Evolutionary conservation across 2,888 invertebrate genomes (phyloP).

Genomic region (Megamerina dolium): DNA sequence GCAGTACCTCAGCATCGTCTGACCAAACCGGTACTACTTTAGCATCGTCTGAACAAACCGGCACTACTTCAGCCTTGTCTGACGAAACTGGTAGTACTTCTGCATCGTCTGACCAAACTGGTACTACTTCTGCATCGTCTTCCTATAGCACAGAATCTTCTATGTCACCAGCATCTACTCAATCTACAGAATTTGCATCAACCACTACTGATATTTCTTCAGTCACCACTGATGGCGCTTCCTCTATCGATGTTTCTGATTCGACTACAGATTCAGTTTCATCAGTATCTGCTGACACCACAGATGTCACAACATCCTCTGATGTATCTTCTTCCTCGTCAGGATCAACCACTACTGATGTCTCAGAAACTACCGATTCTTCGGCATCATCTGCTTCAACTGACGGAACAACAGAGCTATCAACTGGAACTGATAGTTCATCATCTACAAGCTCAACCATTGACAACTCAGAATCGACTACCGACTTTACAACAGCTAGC

Average conservation of each 20-base stretch:
- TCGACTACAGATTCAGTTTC: not conserved
- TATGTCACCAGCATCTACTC: not conserved
- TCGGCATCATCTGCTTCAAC: slow-evolving; percentile 22
- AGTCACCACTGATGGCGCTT: not conserved
- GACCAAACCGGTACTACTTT: not conserved
- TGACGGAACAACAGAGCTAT: slow-evolving; percentile 16
- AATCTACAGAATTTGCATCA: slow-evolving; percentile 1
- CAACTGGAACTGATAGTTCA: slow-evolving; percentile 8
- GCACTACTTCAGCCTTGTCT: not conserved
- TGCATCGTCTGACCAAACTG: not conserved
- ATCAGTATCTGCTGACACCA: slow-evolving; percentile 9
- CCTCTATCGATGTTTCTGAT: not conserved
- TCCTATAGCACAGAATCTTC: slow-evolving; percentile 24
- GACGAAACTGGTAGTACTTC: slow-evolving; percentile 14
- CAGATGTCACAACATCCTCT: slow-evolving; percentile 17
- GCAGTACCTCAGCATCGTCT: slow-evolving; percentile 3
- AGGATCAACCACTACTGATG: slow-evolving; percentile 7
- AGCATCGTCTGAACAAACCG: slow-evolving; percentile 4
- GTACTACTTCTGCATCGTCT: not conserved
- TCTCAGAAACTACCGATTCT: slow-evolving; percentile 13
- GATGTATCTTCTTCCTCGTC: slow-evolving; percentile 12
- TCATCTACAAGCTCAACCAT: not conserved
- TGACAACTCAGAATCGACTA: slow-evolving; percentile 2
- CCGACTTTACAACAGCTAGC: not conserved
- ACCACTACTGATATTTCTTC: slow-evolving; percentile 6